Conservation (phyloP, 2,113 vertebrate species). For the Nothocercus nigrocapillus region DNA sequence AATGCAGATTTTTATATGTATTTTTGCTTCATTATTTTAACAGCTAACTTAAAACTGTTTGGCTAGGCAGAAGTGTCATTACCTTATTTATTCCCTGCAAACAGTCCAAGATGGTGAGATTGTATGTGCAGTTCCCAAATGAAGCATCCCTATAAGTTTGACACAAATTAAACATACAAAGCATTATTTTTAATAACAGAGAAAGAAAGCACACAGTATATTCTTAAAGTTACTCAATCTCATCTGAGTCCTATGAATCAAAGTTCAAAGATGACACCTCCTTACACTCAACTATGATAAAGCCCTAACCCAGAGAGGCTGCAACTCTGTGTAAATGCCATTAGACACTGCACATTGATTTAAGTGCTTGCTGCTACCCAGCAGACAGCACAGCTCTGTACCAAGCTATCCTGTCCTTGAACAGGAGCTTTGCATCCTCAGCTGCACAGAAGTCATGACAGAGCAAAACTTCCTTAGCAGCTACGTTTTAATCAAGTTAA, state of each 20-base stretch:
- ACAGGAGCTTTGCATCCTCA: not conserved
- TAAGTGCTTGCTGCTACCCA: not conserved
- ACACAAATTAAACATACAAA: slow-evolving; percentile 33
- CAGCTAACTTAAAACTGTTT: not conserved
- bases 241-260: not conserved
- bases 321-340: not conserved
- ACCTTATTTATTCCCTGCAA: slow-evolving; percentile 97
- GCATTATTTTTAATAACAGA: not conserved
- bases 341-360: not conserved
- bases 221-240: not conserved
- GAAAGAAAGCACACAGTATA: not conserved
- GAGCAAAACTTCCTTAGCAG: not conserved
- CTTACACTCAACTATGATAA: not conserved
- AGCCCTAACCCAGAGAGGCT: not conserved
- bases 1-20: not conserved
- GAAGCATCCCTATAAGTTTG: slow-evolving; percentile 89
- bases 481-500: not conserved
- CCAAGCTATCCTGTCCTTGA: not conserved
- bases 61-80: slow-evolving; percentile 41
- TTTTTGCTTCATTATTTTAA: not conserved
- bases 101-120: slow-evolving; percentile 93
- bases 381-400: not conserved
- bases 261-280: not conserved
- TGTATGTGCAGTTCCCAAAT: slow-evolving; percentile 93
- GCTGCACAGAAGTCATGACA: not conserved